Base-by-base conservation (phyloP, 2,888 invertebrate genomes). In the Pimpla rufipes region DNA sequence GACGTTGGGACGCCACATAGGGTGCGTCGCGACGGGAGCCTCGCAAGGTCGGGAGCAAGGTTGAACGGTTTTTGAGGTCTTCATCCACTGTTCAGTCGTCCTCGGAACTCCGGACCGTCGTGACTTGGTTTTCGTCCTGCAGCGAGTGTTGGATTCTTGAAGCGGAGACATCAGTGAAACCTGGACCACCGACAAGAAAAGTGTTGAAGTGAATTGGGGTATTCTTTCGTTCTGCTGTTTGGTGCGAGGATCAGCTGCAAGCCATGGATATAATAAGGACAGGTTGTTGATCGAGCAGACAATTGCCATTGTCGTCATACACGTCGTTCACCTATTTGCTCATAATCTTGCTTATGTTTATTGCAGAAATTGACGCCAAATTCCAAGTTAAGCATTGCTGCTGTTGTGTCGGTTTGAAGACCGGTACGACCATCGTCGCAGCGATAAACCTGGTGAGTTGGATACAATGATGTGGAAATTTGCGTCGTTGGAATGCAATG, bases 391-490 rank as follows among this genome's bases (percentile, higher is more conserved):
- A 40, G 40, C 2, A 6, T 5, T 52, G 40, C n/a, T 70, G 70
- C 52, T 70, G 70, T 37, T 70, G 70, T 55, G 10, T 55, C 52
- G 13, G n/a, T n/a, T 52, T 70, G 6, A 52, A 55, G 37, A 70
- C 23, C 5, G 70, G 70, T 40, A 37, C 70, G 8, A 70, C 52
- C 8, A 8, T 70, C 8, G 21, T 70, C 21, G 70, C 21, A 0
- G 37, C 21, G 18, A 10, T 45, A 7, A n/a, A 52, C 52, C n/a
- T 55, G 37, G 70, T 70, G 21, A 55, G 70, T 55, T 16, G 0
- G 11, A n/a, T 8, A 29, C 5, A 29, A 29, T 29, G 5, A 29
- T n/a, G n/a, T n/a, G n/a, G n/a, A n/a, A n/a, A n/a, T n/a, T n/a
- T n/a, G n/a, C n/a, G n/a, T n/a, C n/a, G n/a, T n/a, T n/a, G n/a